Evolutionary conservation across 2,888 invertebrate species (phyloP).

Genomic region (Drosophila kambysellisi): DNA sequence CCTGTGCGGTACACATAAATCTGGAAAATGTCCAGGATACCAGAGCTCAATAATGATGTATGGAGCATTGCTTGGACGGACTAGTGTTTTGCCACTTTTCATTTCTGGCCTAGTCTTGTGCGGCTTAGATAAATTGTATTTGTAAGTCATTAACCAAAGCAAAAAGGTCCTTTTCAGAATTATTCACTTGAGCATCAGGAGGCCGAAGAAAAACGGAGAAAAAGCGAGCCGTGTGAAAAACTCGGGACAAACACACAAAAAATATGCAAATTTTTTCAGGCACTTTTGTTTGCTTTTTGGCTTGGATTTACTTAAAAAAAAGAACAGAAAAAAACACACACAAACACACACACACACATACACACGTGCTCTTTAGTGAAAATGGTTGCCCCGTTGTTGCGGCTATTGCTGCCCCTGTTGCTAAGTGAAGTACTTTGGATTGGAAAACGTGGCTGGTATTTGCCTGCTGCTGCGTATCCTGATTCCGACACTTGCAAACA

Average conservation of each 20-base stretch:
- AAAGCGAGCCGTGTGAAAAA: conserved; percentile 45
- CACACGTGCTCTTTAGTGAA: not conserved
- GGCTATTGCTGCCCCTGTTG: conserved; percentile 26
- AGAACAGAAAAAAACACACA: not conserved
- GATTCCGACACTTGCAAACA: conserved; percentile 73
- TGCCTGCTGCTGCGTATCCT: conserved; percentile 75
- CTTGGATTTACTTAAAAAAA: conserved; percentile 46
- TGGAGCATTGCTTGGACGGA: not conserved
- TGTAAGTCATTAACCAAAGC: conserved; percentile 68
- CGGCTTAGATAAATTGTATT: conserved; percentile 38
- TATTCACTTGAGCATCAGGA: conserved; percentile 35
- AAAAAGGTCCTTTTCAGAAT: conserved; percentile 63
- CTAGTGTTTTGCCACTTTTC: conserved; percentile 23
- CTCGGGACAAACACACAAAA: conserved; percentile 17
- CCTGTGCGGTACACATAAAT: conserved; percentile 4
- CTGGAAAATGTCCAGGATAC: conserved; percentile 1
- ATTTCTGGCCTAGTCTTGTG: conserved; percentile 44
- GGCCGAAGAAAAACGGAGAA: conserved; percentile 19
- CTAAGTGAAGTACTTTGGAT: conserved; percentile 50
- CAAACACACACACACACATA: conserved; percentile 2
- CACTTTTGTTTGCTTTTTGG: conserved; percentile 39
- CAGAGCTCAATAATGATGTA: conserved; percentile 25
- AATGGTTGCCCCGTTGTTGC: conserved; percentile 19
- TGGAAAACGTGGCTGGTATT: conserved; percentile 32
- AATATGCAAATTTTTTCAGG: conserved; percentile 66